phyloP scores from a whole-genome alignment of 1,140 invertebrate species.

The Chymomyza costata region DNA sequence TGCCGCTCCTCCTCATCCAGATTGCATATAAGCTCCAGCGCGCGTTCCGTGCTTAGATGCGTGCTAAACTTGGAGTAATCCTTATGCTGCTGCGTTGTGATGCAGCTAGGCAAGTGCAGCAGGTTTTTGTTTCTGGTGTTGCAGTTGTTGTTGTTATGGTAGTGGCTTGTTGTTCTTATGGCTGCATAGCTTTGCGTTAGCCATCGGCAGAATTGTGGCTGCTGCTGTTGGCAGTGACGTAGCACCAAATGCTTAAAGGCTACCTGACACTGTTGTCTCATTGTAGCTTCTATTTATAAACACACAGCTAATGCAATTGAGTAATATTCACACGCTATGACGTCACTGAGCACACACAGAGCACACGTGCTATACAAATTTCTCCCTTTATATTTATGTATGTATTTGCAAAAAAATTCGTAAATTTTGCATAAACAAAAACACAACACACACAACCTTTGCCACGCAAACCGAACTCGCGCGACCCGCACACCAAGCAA shows the following conservation, averaged over 20 bases:
- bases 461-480: constrained; percentile 22
- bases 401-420: constrained; percentile 2
- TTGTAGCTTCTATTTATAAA: constrained; percentile 22
- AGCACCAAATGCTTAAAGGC: constrained; percentile 23
- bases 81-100: constrained; percentile 5
- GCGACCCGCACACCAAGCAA: constrained; percentile 30
- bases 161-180: background rate
- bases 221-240: constrained; percentile 22
- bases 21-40: constrained; percentile 54
- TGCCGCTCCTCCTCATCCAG: constrained; percentile 49
- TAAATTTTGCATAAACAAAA: constrained; percentile 23
- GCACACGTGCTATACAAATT: background rate
- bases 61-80: constrained; percentile 49
- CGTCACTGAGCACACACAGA: constrained; percentile 13
- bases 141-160: constrained; percentile 1
- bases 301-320: constrained; percentile 12
- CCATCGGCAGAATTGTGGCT: background rate
- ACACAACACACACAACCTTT: constrained; percentile 23
- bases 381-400: no score
- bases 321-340: no score
- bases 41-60: constrained; percentile 42
- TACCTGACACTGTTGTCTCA: constrained; percentile 27
- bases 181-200: background rate
- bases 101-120: background rate
- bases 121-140: constrained; percentile 5